Evolutionary conservation across 2,113 vertebrate species (phyloP), one percentile per base, ranked within the genome.

Genomic region (Zosterops borbonicus): DNA sequence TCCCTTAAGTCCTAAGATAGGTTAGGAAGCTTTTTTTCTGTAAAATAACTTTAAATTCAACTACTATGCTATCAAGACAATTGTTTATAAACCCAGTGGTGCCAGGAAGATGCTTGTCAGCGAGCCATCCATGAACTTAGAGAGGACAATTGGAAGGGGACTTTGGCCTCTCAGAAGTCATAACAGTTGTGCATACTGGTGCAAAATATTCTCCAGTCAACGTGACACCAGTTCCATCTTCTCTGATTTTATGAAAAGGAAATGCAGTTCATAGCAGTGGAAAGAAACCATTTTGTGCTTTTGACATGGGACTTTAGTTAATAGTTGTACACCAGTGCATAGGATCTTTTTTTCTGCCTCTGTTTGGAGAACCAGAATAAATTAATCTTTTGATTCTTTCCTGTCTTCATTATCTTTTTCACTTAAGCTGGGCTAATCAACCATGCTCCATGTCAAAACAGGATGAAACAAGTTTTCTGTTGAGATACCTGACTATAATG

Each of bases 191-290:
- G 6, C 60, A 47, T 23, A n/a, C 4, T 56, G 19, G 14, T 33
- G 8, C 18, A 75, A 91, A 63, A 62, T 39, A 24, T 76, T 76
- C 79, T 71, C 14, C 33, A 56, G 15, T 33, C 19, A 90, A 13
- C 0, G 0, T 60, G 22, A 31, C 11, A 22, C 11, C 9, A 41
- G 62, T 89, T 80, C 56, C 67, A 58, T 15, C 33, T 10, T 27
- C 24, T 83, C 46, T 77, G 24, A 33, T 59, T 5, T 20, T 24
- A 4, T 17, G 9, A 24, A 81, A 44, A 39, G 6, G 18, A 39
- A 64, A 52, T 23, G 6, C 14, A 39, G 9, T 41, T 76, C 13
- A 41, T 4, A 73, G 25, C 8, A 60, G 5, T 49, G 37, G 59
- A 59, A 60, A 82, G 1, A 80, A 76, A 28, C 9, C 2, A 0